Evolutionary conservation across 2,888 invertebrate genomes (phyloP).

Genomic region (Pristionchus maxplancki): DNA sequence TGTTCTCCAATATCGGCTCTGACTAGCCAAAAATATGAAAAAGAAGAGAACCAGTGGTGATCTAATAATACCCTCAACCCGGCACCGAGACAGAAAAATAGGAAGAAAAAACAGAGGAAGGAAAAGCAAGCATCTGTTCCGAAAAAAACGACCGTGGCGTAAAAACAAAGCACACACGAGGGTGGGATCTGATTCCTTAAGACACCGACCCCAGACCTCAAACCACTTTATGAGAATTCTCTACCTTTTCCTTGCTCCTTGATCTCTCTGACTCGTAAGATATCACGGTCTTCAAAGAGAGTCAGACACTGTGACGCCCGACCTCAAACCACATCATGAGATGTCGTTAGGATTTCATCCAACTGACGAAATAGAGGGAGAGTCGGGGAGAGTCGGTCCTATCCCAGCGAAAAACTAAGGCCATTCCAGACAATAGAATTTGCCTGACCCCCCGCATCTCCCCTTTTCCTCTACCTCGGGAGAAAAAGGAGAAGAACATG

Average conservation of each 20-base stretch:
- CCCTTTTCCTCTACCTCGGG: neutral
- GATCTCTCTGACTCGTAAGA: too few species aligned
- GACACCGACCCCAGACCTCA: neutral
- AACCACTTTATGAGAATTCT: neutral
- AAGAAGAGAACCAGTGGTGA: neutral
- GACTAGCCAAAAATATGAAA: too few species aligned
- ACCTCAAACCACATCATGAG: neutral
- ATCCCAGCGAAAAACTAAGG: too few species aligned
- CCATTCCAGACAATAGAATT: neutral
- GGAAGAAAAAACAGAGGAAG: neutral
- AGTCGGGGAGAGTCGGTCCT: too few species aligned
- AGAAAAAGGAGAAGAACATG: neutral
- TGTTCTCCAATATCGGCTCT: neutral
- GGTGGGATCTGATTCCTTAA: neutral
- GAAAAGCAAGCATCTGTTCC: constrained; percentile 16
- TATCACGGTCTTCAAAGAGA: too few species aligned
- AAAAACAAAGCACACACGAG: constrained; percentile 22
- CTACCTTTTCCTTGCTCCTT: too few species aligned
- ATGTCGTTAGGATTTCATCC: neutral
- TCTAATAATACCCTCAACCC: neutral
- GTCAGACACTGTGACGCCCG: too few species aligned
- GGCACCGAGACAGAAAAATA: neutral
- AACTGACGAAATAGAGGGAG: neutral
- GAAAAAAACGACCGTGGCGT: constrained; percentile 1
- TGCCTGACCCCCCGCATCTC: neutral